Conservation (phyloP, 2,113 vertebrate genomes). For the Symphodus melops region DNA sequence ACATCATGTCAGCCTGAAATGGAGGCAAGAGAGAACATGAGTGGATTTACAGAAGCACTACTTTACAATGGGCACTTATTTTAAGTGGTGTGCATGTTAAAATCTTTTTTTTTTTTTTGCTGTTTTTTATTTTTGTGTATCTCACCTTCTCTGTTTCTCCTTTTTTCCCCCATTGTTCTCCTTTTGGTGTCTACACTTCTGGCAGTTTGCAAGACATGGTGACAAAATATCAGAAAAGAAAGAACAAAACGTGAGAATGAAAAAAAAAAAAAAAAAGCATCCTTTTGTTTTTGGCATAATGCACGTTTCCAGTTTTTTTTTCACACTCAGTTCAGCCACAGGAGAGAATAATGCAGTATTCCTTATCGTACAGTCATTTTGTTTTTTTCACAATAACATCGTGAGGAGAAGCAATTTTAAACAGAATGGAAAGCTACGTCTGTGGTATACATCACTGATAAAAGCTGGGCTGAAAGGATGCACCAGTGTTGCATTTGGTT, state of each 20-base stretch:
- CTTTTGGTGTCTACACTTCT: conserved; percentile 55
- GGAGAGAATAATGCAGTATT: conserved; percentile 72
- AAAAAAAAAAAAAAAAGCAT: conserved; percentile 60
- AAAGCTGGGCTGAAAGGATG: conserved; percentile 42
- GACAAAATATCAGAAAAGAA: conserved; percentile 99
- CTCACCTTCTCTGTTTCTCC: conserved; percentile 52
- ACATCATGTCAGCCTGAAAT: conserved; percentile 40
- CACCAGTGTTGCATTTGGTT: conserved; percentile 44
- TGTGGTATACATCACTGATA: conserved; percentile 46
- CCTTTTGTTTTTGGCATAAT: conserved; percentile 46
- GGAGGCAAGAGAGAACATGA: conserved; percentile 14
- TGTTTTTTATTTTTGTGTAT: conserved; percentile 40
- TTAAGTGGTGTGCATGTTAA: not conserved
- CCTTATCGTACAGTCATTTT: conserved; percentile 28
- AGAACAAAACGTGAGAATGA: conserved; percentile 97
- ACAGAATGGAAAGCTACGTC: conserved; percentile 43
- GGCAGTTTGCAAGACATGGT: conserved; percentile 98
- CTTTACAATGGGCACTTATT: conserved; percentile 37
- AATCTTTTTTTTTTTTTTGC: conserved; percentile 29
- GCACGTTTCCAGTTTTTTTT: conserved; percentile 34
- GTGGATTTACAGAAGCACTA: conserved; percentile 36
- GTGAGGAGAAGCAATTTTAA: conserved; percentile 41
- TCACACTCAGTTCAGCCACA: conserved; percentile 35
- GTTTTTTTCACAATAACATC: conserved; percentile 27
- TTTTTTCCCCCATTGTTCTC: conserved; percentile 24